Conservation (phyloP, 1,140 invertebrate species). For the Nixonia krombeini region DNA sequence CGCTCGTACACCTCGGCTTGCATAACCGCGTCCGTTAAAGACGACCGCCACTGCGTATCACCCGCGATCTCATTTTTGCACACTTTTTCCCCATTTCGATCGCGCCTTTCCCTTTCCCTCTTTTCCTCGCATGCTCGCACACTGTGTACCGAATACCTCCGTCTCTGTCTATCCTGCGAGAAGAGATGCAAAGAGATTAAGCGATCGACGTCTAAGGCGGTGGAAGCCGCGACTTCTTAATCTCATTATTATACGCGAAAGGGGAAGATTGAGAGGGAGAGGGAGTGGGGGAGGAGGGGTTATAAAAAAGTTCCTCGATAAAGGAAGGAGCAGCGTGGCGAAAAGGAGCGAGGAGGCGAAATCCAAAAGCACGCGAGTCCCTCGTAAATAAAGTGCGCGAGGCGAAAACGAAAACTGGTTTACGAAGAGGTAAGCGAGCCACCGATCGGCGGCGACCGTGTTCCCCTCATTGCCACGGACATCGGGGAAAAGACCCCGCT, state of each 20-base stretch:
- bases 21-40: conserved; percentile 23
- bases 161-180: not conserved
- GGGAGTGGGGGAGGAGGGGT: not conserved
- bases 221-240: conserved; percentile 21
- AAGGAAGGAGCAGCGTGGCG: conserved; percentile 10
- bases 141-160: no score
- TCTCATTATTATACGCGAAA: conserved; percentile 40
- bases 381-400: conserved; percentile 38
- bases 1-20: conserved; percentile 1
- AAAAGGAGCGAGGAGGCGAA: conserved; percentile 15
- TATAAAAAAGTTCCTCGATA: conserved; percentile 19
- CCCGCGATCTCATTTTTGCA: conserved; percentile 25
- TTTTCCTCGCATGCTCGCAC: no score
- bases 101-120: not conserved
- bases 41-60: conserved; percentile 6
- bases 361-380: conserved; percentile 32
- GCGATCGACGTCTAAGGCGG: no score
- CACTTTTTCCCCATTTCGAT: conserved; percentile 17
- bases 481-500: conserved; percentile 1
- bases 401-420: conserved; percentile 49
- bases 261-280: no score
- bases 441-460: conserved; percentile 40
- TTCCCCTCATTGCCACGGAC: conserved; percentile 40
- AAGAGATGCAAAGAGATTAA: conserved; percentile 1
- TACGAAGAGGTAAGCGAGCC: conserved; percentile 22